These are phyloP conservation scores for Astropecten irregularis DNA, from an alignment of 53 echinoderm and acorn worm genomes.

Conservation along the genomic window DNA sequence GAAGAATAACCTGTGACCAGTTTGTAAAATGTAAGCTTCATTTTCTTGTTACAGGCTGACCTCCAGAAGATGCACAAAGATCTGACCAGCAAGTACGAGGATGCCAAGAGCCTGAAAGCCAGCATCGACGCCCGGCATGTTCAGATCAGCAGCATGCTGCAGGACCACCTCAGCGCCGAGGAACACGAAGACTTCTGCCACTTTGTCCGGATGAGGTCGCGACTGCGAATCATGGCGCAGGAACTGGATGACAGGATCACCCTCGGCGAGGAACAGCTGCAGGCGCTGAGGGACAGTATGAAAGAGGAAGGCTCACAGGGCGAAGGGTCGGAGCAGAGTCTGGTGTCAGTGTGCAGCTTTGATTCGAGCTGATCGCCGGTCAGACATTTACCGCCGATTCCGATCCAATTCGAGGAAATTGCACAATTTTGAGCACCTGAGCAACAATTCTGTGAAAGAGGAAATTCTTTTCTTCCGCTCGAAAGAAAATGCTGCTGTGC, in stretches of 20 bases:
- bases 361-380: conserved; percentile 17
- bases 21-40: no score
- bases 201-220: conserved; percentile 66
- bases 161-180: conserved; percentile 63
- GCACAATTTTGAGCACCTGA: no score
- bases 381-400: no score
- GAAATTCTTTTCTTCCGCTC: no score
- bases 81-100: conserved; percentile 71
- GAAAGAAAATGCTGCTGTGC: no score
- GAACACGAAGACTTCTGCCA: conserved; percentile 88
- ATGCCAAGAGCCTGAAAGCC: conserved; percentile 90
- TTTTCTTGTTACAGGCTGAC: no score
- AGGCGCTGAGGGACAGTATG: conserved; percentile 81
- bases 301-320: conserved; percentile 19
- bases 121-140: conserved; percentile 76
- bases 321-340: neutral
- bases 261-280: conserved; percentile 88
- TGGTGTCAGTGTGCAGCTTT: no score
- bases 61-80: conserved; percentile 78
- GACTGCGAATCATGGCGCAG: conserved; percentile 75
- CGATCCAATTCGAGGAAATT: no score
- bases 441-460: no score
- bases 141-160: conserved; percentile 72
- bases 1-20: no score
- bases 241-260: conserved; percentile 86